These are phyloP conservation scores for Glareola pratincola DNA, from an alignment of 2,113 vertebrate genomes.

Conservation along the genomic window DNA sequence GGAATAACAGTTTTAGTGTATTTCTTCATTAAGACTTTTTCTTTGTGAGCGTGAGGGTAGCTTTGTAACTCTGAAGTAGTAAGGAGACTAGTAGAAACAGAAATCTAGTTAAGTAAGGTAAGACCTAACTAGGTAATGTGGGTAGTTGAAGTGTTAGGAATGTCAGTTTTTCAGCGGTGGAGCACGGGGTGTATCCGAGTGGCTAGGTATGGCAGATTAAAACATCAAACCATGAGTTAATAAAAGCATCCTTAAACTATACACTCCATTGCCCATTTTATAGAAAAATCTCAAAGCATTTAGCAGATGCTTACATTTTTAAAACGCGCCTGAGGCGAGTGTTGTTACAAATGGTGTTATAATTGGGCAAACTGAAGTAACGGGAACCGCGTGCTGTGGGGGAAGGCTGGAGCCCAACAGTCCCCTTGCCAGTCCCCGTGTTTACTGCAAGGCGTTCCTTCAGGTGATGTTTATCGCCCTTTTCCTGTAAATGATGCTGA, in stretches of 20 bases:
- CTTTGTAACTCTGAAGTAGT: neutral
- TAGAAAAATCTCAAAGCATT: neutral
- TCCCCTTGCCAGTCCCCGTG: neutral
- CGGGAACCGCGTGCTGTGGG: rapidly evolving
- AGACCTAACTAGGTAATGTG: neutral
- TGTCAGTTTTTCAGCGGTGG: neutral
- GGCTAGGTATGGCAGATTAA: neutral
- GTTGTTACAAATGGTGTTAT: neutral
- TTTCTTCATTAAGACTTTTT: neutral
- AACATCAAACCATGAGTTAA: neutral
- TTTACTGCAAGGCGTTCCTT: neutral
- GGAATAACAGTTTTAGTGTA: neutral
- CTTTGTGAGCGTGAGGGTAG: neutral
- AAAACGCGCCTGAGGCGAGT: neutral
- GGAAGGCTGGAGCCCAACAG: neutral
- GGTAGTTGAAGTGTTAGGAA: neutral
- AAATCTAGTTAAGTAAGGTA: neutral
- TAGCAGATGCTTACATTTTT: neutral
- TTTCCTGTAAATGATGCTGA: neutral
- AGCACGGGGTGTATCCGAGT: neutral
- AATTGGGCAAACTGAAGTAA: neutral
- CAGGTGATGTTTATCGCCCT: neutral
- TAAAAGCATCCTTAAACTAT: neutral
- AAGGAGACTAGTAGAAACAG: neutral
- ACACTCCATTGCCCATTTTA: neutral